phyloP scores from a whole-genome alignment of 2,888 invertebrate genomes.

The Lamproptera curius region DNA sequence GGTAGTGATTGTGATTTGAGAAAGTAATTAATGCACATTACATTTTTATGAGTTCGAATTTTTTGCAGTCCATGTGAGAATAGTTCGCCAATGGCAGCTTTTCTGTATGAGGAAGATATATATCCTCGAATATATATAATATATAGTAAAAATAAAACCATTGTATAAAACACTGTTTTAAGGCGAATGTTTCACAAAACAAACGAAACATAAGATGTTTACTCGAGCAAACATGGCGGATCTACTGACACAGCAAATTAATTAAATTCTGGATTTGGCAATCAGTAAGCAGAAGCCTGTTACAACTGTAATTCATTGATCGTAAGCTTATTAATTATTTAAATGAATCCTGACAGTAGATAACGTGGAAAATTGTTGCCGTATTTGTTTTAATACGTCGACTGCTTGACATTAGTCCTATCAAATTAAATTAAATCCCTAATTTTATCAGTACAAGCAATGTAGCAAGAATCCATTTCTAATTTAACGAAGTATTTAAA shows the following conservation, averaged over 20 bases:
- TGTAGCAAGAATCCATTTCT: no score
- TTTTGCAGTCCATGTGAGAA: no score
- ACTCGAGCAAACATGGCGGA: conserved; percentile 2
- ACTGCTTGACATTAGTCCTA: conserved; percentile 6
- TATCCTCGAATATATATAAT: no score
- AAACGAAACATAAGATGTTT: background rate
- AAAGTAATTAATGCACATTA: no score
- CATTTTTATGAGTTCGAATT: no score
- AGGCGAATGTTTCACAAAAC: background rate
- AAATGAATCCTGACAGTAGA: conserved; percentile 10
- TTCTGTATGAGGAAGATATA: no score
- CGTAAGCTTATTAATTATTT: conserved; percentile 12
- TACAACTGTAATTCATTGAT: conserved; percentile 4
- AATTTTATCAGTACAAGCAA: no score
- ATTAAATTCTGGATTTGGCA: conserved; percentile 17
- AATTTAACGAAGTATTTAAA: no score
- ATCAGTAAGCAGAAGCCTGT: conserved; percentile 9
- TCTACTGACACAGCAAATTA: conserved; percentile 9
- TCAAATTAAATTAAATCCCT: background rate
- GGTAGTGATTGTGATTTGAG: no score
- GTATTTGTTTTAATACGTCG: conserved; percentile 5
- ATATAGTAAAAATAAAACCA: no score
- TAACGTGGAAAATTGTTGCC: conserved; percentile 3
- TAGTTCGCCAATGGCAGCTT: no score
- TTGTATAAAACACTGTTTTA: no score